Evolutionary conservation across 1,140 invertebrate genomes (phyloP).

Genomic region (Ridgeia piscesae): DNA sequence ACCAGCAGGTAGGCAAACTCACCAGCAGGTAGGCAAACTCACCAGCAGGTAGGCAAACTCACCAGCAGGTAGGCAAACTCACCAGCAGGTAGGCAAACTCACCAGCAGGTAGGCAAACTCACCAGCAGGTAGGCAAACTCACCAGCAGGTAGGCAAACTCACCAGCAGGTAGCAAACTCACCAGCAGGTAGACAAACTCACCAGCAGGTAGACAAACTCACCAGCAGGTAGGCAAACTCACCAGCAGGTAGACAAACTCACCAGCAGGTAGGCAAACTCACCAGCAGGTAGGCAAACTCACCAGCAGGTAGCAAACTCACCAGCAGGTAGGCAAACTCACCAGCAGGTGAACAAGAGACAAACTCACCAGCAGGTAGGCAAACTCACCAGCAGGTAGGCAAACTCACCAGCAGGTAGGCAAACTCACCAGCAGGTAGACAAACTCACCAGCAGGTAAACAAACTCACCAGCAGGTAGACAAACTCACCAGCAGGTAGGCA

Average conservation of each 20-base stretch:
- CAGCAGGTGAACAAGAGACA: no score
- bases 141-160: conserved; percentile 91
- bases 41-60: conserved; percentile 44
- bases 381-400: no score
- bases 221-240: conserved; percentile 56
- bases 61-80: conserved; percentile 91
- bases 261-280: conserved; percentile 56
- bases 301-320: conserved; percentile 60
- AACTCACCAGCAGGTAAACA: conserved; percentile 78
- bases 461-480: no score
- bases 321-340: conserved; percentile 89
- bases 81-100: conserved; percentile 44
- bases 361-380: conserved; percentile 78
- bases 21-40: conserved; percentile 91
- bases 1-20: conserved; percentile 44
- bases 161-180: no score
- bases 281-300: conserved; percentile 89
- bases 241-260: conserved; percentile 91
- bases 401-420: conserved; percentile 78
- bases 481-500: conserved; percentile 78
- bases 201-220: conserved; percentile 91
- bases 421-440: no score
- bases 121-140: conserved; percentile 44
- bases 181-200: conserved; percentile 56
- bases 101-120: conserved; percentile 91